phyloP scores from a whole-genome alignment of 2,888 invertebrate genomes.

The Thera britannica region DNA sequence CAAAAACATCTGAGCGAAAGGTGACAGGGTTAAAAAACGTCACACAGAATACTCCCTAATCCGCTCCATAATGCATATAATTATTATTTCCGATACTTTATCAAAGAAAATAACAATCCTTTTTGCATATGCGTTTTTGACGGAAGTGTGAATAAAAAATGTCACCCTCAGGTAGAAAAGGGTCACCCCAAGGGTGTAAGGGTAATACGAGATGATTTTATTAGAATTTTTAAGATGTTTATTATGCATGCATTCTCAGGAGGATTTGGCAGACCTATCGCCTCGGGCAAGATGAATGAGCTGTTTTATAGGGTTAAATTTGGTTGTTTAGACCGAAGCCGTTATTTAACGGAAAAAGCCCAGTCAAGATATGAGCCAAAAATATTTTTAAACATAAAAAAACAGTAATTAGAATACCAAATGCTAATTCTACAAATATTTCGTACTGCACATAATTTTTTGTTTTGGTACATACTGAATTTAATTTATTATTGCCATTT shows the following conservation, averaged over 20 bases:
- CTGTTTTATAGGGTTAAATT: slow-evolving; percentile 63
- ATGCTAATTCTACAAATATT: too few species aligned
- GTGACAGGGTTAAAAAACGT: slow-evolving; percentile 79
- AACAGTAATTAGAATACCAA: too few species aligned
- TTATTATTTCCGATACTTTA: slow-evolving; percentile 83
- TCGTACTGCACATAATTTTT: too few species aligned
- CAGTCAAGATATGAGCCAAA: too few species aligned
- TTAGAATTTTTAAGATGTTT: slow-evolving; percentile 72
- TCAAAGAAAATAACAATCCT: slow-evolving; percentile 82
- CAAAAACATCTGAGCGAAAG: slow-evolving; percentile 76
- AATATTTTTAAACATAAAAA: too few species aligned
- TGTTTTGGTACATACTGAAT: too few species aligned
- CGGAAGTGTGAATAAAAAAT: slow-evolving; percentile 84
- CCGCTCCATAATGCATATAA: slow-evolving; percentile 84
- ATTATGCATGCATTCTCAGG: slow-evolving; percentile 83
- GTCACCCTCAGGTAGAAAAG: slow-evolving; percentile 80
- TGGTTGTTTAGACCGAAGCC: slow-evolving; percentile 42
- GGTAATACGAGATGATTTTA: slow-evolving; percentile 74
- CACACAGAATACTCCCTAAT: slow-evolving; percentile 78
- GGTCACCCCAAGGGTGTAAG: slow-evolving; percentile 72
- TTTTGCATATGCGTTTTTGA: slow-evolving; percentile 81
- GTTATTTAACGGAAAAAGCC: not conserved
- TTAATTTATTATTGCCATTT: too few species aligned
- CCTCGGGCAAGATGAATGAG: slow-evolving; percentile 67
- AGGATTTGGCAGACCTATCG: slow-evolving; percentile 68